Base-by-base conservation (phyloP, 2,113 vertebrate species). In the Ceyx melanurus region DNA sequence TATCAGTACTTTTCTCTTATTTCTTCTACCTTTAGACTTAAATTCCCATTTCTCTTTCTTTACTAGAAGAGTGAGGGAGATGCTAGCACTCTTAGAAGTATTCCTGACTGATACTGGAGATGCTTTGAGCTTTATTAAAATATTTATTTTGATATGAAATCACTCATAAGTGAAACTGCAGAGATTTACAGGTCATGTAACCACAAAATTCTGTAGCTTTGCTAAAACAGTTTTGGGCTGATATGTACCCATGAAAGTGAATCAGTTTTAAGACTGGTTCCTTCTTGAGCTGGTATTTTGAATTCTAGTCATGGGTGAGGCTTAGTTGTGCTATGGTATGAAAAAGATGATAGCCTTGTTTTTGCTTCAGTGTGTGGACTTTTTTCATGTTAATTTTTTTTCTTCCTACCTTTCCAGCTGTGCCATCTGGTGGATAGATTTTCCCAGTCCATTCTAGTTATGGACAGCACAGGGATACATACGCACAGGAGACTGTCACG, bases 381-480 rank as follows among this genome's bases (percentile, higher is more conserved):
- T 77, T 35, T 61, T 43, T 68, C 3, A 3, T 48, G 26, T 3
- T 28, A 5, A 2, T 48, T 3, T 46, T 15, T 66, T 88, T 50
- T 1, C 3, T 90, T 93, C 45, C 72, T 92, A 8, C 60, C 60
- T 91, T 95, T 72, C 85, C 67, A 85, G 88, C 85, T 94, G 23
- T 96, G 95, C 94, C 94, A 94, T 94, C 94, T 96, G 94, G 91
- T 96, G 95, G 95, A 95, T 94, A 50, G 54, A 84, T 80, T 51
- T 66, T 66, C 66, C 54, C 8, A 31, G 78, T 64, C 74, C 2
- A 0, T 87, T 79, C 18, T 75, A 45, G 40, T 57, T 86, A 29
- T 62, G 74, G 45, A 9, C 58, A 84, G 25, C 21, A 35, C 22
- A 37, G 58, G 62, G 58, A 6, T 82, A 11, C 22, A 15, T 15